phyloP scores from a whole-genome alignment of 2,797 vertebrate genomes.

The Pseudomugil tenellus region DNA sequence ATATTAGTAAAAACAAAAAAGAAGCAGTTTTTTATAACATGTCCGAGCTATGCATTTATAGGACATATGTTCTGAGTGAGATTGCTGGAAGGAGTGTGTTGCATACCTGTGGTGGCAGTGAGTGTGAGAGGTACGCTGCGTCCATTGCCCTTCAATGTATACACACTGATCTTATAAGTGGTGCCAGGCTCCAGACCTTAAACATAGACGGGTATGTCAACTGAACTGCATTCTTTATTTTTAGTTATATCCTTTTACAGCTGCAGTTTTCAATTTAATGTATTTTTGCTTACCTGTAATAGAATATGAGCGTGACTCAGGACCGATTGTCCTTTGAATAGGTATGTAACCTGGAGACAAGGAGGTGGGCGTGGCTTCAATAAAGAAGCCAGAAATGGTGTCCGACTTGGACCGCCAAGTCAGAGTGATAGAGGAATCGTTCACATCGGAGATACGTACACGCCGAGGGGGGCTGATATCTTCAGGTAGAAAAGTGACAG shows the following conservation, averaged over 20 bases:
- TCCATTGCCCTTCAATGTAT: constrained; percentile 90
- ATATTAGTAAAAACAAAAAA: too few relatives aligned
- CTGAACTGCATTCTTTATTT: background rate
- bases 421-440: constrained; percentile 91
- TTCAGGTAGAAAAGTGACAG: constrained; percentile 45
- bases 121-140: constrained; percentile 90
- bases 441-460: constrained; percentile 89
- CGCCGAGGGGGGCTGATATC: constrained; percentile 94
- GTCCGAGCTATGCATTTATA: too few relatives aligned
- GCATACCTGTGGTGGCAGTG: constrained; percentile 90
- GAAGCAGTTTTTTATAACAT: too few relatives aligned
- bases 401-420: constrained; percentile 94
- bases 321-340: constrained; percentile 85
- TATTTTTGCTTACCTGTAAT: constrained; percentile 86
- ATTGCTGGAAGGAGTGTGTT: background rate
- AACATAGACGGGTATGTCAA: constrained; percentile 5
- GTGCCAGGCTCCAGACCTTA: constrained; percentile 93
- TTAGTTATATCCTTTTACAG: background rate
- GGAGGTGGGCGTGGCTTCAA: constrained; percentile 86
- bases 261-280: background rate
- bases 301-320: constrained; percentile 85
- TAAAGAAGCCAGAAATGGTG: constrained; percentile 92
- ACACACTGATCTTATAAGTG: constrained; percentile 92
- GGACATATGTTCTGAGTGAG: background rate
- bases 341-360: constrained; percentile 77